Base-by-base conservation (phyloP, 2,888 invertebrate species). In the Apomyelois bistriatella region DNA sequence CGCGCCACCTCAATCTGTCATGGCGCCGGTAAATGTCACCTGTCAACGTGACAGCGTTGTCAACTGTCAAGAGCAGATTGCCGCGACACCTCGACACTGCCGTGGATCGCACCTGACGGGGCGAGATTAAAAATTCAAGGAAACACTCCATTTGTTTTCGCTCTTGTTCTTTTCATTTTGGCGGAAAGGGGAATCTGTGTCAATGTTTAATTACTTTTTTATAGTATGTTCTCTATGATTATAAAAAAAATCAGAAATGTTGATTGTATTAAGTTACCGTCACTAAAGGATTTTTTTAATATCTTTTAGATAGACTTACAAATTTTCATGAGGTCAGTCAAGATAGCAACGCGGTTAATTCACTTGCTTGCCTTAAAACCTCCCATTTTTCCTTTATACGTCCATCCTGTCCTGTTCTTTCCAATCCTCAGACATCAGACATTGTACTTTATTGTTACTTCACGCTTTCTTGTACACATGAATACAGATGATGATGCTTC, bases 1-100 rank as follows among this genome's bases (percentile, higher is more conserved):
- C 56, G 61, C 69, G 75, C 69, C 76, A 79, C 81, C 80, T 77
- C 85, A 85, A 88, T 87, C 87, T 82, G 81, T 83, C 85, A 82
- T 73, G 71, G 62, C 63, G 69, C 64, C 71, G 74, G 74, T 46
- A 46, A 32, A 72, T 82, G 83, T 79, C 82, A 72, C 58, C 70
- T 79, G 80, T 75, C 80, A 75, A 54, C 65, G 1, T 70, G 73
- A 68, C 70, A 64, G 55, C 62, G 55, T 61, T 74, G 82, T 78
- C 83, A 74, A 61, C 64, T 80, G 82, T 79, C 85, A 75, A 68
- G 67, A 59, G 66, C 74, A 72, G 81, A 71, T 67, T 72, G 73
- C 70, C 63, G 66, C 65, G 68, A 72, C 76, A 73, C 74, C 72
- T 72, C 66, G 59, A 65, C 55, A 65, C 60, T 64, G 67, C 66